Percentiles rank a stretch among this genome's conserved stretches.
Evolutionary conservation across 1,140 invertebrate genomes (phyloP).

Genomic region (Amphibalanus amphitrite): DNA sequence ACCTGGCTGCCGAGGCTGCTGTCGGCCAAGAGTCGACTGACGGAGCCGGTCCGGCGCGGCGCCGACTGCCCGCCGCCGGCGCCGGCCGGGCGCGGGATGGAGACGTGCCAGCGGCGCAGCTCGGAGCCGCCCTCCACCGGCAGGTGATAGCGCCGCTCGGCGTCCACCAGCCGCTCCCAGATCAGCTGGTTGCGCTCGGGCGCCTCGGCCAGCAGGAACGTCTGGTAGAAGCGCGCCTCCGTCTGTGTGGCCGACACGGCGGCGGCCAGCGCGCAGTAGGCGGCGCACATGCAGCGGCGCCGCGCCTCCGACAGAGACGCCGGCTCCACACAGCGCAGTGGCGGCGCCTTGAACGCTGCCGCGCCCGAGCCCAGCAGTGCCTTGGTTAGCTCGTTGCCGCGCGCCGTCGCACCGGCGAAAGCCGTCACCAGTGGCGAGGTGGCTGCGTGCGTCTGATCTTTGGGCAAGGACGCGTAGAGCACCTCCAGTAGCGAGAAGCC

Average conservation of each 20-base stretch:
- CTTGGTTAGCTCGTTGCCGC: slow-evolving; percentile 28
- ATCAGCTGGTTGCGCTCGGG: slow-evolving; percentile 13
- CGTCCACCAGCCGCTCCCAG: slow-evolving; percentile 10
- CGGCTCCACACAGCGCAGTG: slow-evolving; percentile 9
- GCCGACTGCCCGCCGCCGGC: too few relatives aligned
- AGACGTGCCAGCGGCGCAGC: background rate
- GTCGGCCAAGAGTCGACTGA: background rate
- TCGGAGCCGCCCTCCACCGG: background rate
- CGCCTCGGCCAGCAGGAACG: slow-evolving; percentile 3
- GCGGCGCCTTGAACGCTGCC: slow-evolving; percentile 6
- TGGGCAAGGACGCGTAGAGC: slow-evolving; percentile 25
- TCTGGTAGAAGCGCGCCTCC: slow-evolving; percentile 27
- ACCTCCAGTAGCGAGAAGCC: slow-evolving; percentile 27
- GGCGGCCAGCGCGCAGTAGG: slow-evolving; percentile 27
- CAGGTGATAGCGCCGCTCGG: background rate
- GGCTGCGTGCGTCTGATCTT: slow-evolving; percentile 25
- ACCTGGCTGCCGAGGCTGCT: background rate
- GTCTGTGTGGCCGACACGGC: slow-evolving; percentile 29
- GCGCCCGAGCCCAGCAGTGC: slow-evolving; percentile 24
- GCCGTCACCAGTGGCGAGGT: slow-evolving; percentile 24
- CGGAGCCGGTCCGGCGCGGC: background rate
- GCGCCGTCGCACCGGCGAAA: slow-evolving; percentile 18
- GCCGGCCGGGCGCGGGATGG: background rate
- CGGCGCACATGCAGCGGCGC: slow-evolving; percentile 26
- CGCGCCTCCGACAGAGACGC: slow-evolving; percentile 19